phyloP scores from a whole-genome alignment of 2,113 vertebrate genomes.

The Salminus brasiliensis region DNA sequence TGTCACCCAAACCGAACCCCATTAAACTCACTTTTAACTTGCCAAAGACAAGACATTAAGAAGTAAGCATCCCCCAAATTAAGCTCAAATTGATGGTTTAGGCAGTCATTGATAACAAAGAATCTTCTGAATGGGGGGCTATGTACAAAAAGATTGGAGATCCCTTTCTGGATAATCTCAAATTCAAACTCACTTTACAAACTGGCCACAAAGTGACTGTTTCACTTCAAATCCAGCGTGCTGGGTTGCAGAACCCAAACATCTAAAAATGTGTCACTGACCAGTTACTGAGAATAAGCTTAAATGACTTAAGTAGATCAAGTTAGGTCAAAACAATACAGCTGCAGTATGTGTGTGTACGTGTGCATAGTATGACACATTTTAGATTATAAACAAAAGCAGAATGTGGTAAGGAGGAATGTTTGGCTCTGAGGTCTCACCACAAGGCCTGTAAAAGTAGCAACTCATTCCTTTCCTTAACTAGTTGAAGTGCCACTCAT shows the following conservation, averaged over 20 bases:
- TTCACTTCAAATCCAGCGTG: background rate
- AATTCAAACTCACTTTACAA: too few species aligned
- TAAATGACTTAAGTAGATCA: background rate
- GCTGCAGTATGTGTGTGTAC: background rate
- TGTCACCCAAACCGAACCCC: background rate
- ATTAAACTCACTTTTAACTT: background rate
- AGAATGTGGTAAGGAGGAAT: conserved; percentile 19
- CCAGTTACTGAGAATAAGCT: background rate
- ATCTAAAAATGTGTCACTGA: background rate
- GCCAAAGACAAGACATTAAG: background rate
- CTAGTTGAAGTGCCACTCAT: conserved; percentile 43
- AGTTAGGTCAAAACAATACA: background rate
- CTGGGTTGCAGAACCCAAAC: background rate
- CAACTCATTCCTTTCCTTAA: conserved; percentile 41
- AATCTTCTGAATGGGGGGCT: too few species aligned
- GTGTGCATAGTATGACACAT: background rate
- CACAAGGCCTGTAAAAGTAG: conserved; percentile 43
- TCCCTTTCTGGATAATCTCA: too few species aligned
- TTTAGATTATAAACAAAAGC: conserved; percentile 27
- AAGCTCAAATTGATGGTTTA: background rate
- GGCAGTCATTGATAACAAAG: too few species aligned
- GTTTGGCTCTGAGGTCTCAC: conserved; percentile 31
- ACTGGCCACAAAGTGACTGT: too few species aligned
- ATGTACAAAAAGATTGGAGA: too few species aligned
- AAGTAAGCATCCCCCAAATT: background rate